A percentile compares a stretch with the other conserved stretches of the same genome.
phyloP scores from a whole-genome alignment of 1,140 invertebrate genomes.

The Euura saliciscinereae region DNA sequence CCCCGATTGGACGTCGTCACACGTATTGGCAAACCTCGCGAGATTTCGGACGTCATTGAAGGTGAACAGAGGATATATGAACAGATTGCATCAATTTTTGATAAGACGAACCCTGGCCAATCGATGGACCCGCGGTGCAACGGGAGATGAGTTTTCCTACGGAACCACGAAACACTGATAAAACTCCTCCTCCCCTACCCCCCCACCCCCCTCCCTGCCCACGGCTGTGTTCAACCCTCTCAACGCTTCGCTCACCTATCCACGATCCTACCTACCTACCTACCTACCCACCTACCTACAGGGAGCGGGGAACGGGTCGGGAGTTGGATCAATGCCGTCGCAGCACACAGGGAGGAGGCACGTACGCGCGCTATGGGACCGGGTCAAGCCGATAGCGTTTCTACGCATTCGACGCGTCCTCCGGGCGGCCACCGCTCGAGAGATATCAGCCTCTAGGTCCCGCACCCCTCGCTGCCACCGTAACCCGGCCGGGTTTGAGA shows the following conservation, averaged over 20 bases:
- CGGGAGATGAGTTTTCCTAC: no score
- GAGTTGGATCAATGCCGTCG: conserved; percentile 13
- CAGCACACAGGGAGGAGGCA: neutral
- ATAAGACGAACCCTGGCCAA: no score
- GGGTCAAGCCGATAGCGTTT: conserved; percentile 1
- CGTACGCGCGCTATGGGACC: conserved; percentile 10
- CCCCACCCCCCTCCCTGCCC: neutral
- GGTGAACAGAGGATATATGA: no score
- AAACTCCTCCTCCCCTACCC: neutral
- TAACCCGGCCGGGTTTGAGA: neutral
- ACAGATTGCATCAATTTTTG: no score
- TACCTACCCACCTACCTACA: conserved; percentile 1
- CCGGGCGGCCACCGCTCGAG: neutral
- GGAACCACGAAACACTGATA: no score
- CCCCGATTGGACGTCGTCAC: no score
- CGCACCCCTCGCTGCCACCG: neutral
- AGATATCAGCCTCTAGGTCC: neutral
- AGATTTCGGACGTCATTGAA: no score
- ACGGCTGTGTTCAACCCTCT: no score
- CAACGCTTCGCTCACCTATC: neutral
- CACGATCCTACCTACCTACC: neutral
- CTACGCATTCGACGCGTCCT: neutral
- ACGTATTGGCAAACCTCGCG: no score
- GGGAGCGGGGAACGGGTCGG: neutral
- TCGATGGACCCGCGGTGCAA: no score